Percentiles rank a stretch among this genome's conserved stretches.
Conservation (phyloP, 2,797 vertebrate species). For the Danio albolineatus region DNA sequence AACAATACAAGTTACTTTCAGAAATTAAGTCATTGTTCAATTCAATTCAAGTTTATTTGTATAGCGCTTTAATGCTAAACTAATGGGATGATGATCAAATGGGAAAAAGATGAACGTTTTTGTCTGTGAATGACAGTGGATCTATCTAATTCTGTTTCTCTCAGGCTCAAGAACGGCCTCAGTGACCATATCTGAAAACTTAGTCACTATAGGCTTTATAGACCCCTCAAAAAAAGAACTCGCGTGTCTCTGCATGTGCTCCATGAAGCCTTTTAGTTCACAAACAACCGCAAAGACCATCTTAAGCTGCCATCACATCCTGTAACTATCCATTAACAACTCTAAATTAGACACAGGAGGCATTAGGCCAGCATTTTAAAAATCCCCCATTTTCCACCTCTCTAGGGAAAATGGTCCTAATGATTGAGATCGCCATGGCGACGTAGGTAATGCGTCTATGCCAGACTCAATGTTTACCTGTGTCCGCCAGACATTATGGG, state of each 20-base stretch:
- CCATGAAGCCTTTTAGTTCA: conserved; percentile 45
- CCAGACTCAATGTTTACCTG: conserved; percentile 50
- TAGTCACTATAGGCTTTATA: neutral
- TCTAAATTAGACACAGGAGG: conserved; percentile 45
- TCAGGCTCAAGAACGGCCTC: too few relatives aligned
- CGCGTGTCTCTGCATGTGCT: conserved; percentile 24
- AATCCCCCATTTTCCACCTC: conserved; percentile 47
- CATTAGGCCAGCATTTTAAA: conserved; percentile 55
- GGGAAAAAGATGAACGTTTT: too few relatives aligned
- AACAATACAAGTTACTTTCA: too few relatives aligned
- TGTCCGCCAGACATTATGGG: conserved; percentile 28
- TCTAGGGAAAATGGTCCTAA: conserved; percentile 53
- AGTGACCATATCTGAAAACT: neutral
- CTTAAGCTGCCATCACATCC: conserved; percentile 42
- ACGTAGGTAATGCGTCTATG: conserved; percentile 45
- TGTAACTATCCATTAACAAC: conserved; percentile 53
- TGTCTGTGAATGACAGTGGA: too few relatives aligned
- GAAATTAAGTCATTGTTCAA: neutral
- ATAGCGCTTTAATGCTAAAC: too few relatives aligned
- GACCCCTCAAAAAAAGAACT: neutral
- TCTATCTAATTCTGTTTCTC: too few relatives aligned
- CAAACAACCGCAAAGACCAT: conserved; percentile 40
- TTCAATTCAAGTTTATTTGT: too few relatives aligned
- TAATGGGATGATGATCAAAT: too few relatives aligned
- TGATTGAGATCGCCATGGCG: conserved; percentile 46